Evolutionary conservation across 2,797 vertebrate species (phyloP).

Genomic region (Carcharodon carcharias): DNA sequence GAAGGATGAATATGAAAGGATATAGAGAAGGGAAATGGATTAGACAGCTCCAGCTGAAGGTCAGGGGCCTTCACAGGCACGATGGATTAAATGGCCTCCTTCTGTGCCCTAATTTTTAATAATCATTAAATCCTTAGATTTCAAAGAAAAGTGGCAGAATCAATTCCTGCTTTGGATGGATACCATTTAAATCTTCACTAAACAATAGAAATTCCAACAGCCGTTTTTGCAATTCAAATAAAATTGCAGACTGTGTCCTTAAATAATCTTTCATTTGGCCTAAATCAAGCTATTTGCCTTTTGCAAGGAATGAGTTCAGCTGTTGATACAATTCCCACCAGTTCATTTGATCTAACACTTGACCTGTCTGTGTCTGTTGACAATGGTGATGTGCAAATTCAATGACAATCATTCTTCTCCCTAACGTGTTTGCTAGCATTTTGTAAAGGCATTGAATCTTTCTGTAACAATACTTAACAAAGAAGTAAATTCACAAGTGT

Average conservation of each 20-base stretch:
- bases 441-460: too few relatives aligned
- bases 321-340: too few relatives aligned
- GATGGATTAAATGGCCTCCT: neutral
- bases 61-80: neutral
- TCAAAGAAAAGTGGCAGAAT: neutral
- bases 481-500: too few relatives aligned
- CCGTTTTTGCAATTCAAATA: neutral
- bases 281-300: neutral
- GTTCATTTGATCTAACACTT: too few relatives aligned
- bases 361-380: too few relatives aligned
- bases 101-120: neutral
- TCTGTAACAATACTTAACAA: too few relatives aligned
- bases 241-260: neutral
- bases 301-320: neutral
- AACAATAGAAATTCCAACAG: too few relatives aligned
- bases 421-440: too few relatives aligned
- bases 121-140: neutral
- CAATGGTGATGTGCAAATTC: too few relatives aligned
- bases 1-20: neutral
- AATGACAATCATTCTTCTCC: too few relatives aligned
- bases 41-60: neutral
- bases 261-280: neutral
- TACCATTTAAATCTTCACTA: neutral
- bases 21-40: neutral
- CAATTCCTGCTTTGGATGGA: neutral